phyloP scores from a whole-genome alignment of 2,888 invertebrate species.

The Meloe dianella region DNA sequence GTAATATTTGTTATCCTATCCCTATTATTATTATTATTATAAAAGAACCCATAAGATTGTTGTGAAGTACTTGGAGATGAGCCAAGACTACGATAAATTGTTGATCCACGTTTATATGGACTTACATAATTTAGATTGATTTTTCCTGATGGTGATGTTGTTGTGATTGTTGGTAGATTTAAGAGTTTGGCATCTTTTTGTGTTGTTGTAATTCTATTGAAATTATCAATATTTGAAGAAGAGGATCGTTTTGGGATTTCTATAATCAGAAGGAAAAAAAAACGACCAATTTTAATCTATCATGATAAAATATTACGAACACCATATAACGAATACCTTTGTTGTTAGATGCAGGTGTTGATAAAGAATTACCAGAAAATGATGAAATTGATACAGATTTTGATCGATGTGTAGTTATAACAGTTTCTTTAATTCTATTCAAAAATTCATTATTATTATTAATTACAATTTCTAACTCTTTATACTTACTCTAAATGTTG shows the following conservation, averaged over 20 bases:
- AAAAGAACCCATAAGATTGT: not conserved
- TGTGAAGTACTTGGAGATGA: not conserved
- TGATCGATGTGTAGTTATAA: not conserved
- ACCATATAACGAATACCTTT: conserved; percentile 13
- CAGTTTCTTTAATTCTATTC: not conserved
- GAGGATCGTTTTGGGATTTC: not conserved
- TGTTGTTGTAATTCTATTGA: not conserved
- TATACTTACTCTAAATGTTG: not conserved
- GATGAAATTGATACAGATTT: not conserved
- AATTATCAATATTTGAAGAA: not conserved
- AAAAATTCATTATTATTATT: not conserved
- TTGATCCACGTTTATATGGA: conserved; percentile 2
- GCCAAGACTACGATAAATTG: not conserved
- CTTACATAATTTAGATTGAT: conserved; percentile 21
- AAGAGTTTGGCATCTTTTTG: conserved; percentile 2
- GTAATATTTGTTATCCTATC: not conserved
- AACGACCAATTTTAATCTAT: too few relatives aligned
- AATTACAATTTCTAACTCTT: not conserved
- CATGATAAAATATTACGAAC: too few relatives aligned
- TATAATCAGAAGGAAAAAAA: not conserved
- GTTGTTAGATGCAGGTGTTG: not conserved
- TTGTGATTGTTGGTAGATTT: not conserved
- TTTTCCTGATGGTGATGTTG: too few relatives aligned
- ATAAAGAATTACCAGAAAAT: not conserved
- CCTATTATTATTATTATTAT: conserved; percentile 10